phyloP scores from a whole-genome alignment of 2,888 invertebrate genomes.

The Lacanobia wlatinum region DNA sequence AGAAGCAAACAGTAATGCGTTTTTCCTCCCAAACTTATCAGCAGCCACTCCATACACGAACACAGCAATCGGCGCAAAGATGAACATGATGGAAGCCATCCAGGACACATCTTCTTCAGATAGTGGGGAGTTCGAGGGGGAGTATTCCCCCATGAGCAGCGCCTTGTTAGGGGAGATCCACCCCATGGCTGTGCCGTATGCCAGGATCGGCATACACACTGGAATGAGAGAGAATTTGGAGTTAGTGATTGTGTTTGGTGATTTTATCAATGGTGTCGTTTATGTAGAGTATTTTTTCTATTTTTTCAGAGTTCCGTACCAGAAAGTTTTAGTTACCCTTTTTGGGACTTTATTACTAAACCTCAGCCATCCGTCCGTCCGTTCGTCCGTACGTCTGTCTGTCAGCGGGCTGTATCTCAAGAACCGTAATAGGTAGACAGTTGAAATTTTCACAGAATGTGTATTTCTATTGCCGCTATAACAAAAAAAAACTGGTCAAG shows the following conservation, averaged over 20 bases:
- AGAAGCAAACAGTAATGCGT: slow-evolving; percentile 82
- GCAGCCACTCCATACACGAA: slow-evolving; percentile 89
- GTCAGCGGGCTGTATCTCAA: too few relatives aligned
- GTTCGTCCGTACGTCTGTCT: too few relatives aligned
- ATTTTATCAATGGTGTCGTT: not conserved
- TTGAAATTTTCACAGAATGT: too few relatives aligned
- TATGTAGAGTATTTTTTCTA: too few relatives aligned
- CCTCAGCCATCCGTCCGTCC: too few relatives aligned
- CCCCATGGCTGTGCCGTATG: slow-evolving; percentile 90
- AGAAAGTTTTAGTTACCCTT: too few relatives aligned
- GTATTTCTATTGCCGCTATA: too few relatives aligned
- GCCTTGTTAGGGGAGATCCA: slow-evolving; percentile 91
- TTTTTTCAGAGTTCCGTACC: too few relatives aligned
- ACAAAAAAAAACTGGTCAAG: too few relatives aligned
- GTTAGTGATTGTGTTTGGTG: not conserved
- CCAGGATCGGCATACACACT: slow-evolving; percentile 90
- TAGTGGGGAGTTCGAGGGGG: slow-evolving; percentile 80
- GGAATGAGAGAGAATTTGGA: slow-evolving; percentile 66
- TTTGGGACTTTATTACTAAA: too few relatives aligned
- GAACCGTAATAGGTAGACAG: too few relatives aligned
- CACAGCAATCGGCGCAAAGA: slow-evolving; percentile 90
- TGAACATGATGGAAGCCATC: slow-evolving; percentile 91
- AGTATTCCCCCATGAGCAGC: slow-evolving; percentile 82
- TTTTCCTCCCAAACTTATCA: slow-evolving; percentile 89
- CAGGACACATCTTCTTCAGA: slow-evolving; percentile 88